Evolutionary conservation across 2,113 vertebrate genomes (phyloP).

Genomic region (Dicaeum eximium): DNA sequence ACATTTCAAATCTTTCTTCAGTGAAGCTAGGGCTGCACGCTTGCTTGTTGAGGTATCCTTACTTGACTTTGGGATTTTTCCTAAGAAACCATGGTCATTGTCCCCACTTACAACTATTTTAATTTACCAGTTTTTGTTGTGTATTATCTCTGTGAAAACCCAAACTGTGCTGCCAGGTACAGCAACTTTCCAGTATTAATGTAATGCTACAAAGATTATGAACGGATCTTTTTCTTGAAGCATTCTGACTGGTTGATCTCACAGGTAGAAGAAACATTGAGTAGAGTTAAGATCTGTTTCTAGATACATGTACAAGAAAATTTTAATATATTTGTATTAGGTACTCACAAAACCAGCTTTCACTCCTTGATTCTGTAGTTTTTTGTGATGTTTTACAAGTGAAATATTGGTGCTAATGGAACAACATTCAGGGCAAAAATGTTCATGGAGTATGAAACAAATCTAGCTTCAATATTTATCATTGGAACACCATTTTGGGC

Average conservation of each 20-base stretch:
- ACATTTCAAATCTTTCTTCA: neutral
- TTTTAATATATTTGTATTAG: neutral
- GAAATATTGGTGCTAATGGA: neutral
- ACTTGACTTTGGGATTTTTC: neutral
- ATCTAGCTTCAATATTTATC: neutral
- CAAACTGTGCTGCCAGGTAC: neutral
- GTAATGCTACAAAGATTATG: neutral
- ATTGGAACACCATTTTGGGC: neutral
- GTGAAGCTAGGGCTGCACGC: neutral
- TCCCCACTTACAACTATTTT: neutral
- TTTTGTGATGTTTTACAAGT: neutral
- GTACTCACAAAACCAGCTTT: neutral
- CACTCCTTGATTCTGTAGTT: neutral
- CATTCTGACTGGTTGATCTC: neutral
- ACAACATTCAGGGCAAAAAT: neutral
- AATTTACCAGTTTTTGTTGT: neutral
- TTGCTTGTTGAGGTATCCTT: neutral
- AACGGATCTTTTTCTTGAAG: neutral
- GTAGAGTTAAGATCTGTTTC: neutral
- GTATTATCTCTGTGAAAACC: neutral
- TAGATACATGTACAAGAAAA: neutral
- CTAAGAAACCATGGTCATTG: neutral
- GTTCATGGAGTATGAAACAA: neutral
- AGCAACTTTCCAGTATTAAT: neutral
- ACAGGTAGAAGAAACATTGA: neutral